Conservation (phyloP, 2,797 vertebrate species). For the Anabas testudineus region DNA sequence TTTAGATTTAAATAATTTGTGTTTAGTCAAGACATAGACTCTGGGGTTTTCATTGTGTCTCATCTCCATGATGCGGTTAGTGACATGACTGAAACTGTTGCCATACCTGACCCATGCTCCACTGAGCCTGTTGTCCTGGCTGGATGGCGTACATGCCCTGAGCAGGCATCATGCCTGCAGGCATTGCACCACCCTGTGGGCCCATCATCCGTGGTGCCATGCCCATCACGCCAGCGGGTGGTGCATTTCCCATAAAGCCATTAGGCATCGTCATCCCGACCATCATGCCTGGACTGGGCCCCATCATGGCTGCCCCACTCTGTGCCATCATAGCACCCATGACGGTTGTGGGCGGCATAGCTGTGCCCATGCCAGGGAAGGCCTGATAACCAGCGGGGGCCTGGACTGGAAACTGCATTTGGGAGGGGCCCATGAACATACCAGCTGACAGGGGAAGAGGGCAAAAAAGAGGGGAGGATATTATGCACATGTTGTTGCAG, state of each 20-base stretch:
- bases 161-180: slow-evolving; percentile 86
- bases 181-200: slow-evolving; percentile 87
- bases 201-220: slow-evolving; percentile 90
- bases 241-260: slow-evolving; percentile 91
- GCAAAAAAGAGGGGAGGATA: not conserved
- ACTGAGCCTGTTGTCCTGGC: slow-evolving; percentile 89
- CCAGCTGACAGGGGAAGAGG: slow-evolving; percentile 72
- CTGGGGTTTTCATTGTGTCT: no score
- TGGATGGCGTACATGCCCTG: slow-evolving; percentile 92
- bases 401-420: slow-evolving; percentile 92
- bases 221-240: slow-evolving; percentile 89
- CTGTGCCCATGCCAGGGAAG: slow-evolving; percentile 90
- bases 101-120: slow-evolving; percentile 93
- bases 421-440: slow-evolving; percentile 92
- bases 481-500: not conserved
- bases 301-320: slow-evolving; percentile 88
- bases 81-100: not conserved
- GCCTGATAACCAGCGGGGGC: slow-evolving; percentile 89
- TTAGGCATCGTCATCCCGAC: slow-evolving; percentile 94
- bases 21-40: no score
- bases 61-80: not conserved
- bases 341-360: slow-evolving; percentile 89
- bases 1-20: no score
- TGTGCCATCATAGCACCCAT: slow-evolving; percentile 93
- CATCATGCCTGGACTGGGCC: slow-evolving; percentile 91